Conservation (phyloP, 2,797 vertebrate species). For the Psittacula echo region DNA sequence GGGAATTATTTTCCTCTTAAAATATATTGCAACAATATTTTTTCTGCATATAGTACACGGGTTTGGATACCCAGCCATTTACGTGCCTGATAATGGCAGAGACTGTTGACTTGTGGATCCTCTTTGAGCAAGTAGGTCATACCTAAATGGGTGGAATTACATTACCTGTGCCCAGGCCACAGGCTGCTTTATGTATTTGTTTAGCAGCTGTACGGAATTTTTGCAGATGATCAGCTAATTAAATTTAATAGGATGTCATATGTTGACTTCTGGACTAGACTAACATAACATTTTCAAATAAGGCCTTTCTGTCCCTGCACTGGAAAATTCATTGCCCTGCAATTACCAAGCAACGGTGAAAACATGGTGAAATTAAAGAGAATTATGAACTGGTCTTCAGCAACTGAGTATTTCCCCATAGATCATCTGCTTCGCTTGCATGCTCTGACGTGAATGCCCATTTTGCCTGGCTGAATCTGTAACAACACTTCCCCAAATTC, state of each 20-base stretch:
- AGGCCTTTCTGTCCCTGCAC: not conserved
- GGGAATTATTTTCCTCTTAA: not conserved
- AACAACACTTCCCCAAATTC: not conserved
- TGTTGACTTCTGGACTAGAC: not conserved
- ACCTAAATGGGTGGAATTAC: not conserved
- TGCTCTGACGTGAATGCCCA: not conserved
- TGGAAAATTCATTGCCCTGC: not conserved
- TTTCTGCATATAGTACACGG: not conserved
- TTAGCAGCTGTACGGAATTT: not conserved
- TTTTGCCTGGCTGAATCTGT: not conserved
- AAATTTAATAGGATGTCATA: not conserved
- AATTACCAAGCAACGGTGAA: not conserved
- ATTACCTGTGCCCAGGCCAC: fast-evolving
- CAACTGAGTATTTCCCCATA: not conserved
- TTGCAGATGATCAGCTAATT: not conserved
- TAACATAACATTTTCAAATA: not conserved
- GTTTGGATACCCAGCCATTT: not conserved
- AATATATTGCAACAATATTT: not conserved
- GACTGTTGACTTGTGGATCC: not conserved
- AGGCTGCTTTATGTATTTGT: not conserved
- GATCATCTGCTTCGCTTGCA: not conserved
- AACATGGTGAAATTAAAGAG: not conserved
- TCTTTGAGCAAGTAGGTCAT: not conserved
- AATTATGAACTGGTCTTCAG: not conserved
- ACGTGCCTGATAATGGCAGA: not conserved